These are phyloP conservation scores for Fukomys damarensis DNA, from an alignment of 2,113 vertebrate species.

Conservation along the genomic window DNA sequence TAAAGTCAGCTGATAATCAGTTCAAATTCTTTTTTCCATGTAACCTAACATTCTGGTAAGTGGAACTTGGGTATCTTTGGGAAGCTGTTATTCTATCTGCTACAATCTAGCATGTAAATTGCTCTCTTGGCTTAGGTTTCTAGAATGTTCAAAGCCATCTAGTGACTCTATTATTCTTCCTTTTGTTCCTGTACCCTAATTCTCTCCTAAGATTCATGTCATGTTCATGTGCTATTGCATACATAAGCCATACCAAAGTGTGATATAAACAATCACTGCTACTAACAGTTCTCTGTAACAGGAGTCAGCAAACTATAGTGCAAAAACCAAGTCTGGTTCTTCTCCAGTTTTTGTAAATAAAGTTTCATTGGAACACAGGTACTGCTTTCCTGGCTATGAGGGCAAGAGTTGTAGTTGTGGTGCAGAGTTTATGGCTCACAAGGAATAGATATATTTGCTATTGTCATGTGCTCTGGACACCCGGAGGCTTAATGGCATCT, in stretches of 20 bases:
- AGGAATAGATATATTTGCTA: not conserved
- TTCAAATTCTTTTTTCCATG: not conserved
- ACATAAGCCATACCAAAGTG: not conserved
- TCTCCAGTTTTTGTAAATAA: not conserved
- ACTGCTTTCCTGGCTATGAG: not conserved
- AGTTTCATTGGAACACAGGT: not conserved
- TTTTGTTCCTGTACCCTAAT: not conserved
- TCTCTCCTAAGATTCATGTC: constrained; percentile 5
- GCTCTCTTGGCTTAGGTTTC: not conserved
- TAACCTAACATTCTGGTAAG: not conserved
- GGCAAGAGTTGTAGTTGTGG: not conserved
- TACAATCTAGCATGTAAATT: not conserved
- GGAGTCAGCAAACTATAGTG: not conserved
- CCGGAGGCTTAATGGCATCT: not conserved
- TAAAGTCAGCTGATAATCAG: not conserved
- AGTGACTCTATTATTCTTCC: not conserved
- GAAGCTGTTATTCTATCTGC: not conserved
- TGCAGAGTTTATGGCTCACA: not conserved
- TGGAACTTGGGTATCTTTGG: not conserved
- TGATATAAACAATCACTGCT: not conserved
- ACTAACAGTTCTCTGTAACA: not conserved
- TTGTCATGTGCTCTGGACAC: not conserved
- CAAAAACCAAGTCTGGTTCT: not conserved
- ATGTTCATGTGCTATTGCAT: not conserved
- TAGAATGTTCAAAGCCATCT: not conserved